Conservation (phyloP, 2,888 invertebrate genomes). For the Epinotia brunnichana region DNA sequence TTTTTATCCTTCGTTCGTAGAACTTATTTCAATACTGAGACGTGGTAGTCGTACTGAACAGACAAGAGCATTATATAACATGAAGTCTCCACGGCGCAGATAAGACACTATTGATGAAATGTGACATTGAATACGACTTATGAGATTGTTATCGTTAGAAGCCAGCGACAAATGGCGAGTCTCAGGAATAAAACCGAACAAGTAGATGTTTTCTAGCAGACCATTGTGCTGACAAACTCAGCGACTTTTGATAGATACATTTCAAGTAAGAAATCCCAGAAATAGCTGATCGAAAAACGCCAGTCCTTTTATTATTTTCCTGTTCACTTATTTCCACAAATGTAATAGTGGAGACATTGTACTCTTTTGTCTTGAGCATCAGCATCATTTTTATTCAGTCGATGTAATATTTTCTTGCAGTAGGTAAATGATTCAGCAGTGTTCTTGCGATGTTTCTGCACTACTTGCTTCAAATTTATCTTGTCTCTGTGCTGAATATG, state of each 20-base stretch:
- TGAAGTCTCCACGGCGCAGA: constrained; percentile 32
- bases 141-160: constrained; percentile 60
- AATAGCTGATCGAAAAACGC: constrained; percentile 58
- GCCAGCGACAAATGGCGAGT: constrained; percentile 58
- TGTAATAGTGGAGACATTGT: constrained; percentile 56
- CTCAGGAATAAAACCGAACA: constrained; percentile 57
- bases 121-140: constrained; percentile 62
- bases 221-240: constrained; percentile 62
- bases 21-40: constrained; percentile 19
- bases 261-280: constrained; percentile 61
- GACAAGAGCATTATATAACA: constrained; percentile 36
- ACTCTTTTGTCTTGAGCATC: constrained; percentile 62
- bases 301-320: constrained; percentile 58
- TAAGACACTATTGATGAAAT: constrained; percentile 44
- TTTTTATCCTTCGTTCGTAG: constrained; percentile 5
- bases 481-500: constrained; percentile 67
- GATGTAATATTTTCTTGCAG: constrained; percentile 57
- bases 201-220: constrained; percentile 58
- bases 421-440: constrained; percentile 65
- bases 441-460: constrained; percentile 62
- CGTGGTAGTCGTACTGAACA: constrained; percentile 19
- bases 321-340: constrained; percentile 56
- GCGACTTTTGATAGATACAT: constrained; percentile 64
- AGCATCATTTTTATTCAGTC: constrained; percentile 58
- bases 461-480: constrained; percentile 67